Evolutionary conservation across 2,888 invertebrate genomes (phyloP).

Genomic region (Xestia sexstrigata): DNA sequence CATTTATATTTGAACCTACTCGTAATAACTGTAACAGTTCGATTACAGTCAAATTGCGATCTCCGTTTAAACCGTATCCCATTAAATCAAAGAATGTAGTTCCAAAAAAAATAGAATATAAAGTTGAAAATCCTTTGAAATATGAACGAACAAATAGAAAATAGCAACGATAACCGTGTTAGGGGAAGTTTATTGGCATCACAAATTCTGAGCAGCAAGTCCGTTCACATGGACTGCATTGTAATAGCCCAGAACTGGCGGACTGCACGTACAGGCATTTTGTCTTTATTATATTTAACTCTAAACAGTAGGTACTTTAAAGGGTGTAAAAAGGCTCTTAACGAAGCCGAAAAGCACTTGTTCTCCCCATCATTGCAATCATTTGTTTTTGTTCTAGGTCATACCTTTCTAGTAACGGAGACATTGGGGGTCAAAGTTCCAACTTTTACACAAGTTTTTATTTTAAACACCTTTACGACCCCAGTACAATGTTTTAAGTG

Average conservation of each 20-base stretch:
- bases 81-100: conserved; percentile 10
- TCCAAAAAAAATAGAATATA: background rate
- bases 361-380: no score
- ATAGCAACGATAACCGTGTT: conserved; percentile 74
- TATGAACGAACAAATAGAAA: conserved; percentile 41
- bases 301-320: conserved; percentile 9
- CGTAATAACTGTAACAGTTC: conserved; percentile 12
- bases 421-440: no score
- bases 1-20: background rate
- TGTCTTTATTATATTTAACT: conserved; percentile 69
- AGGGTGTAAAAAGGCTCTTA: no score
- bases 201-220: conserved; percentile 80
- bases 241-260: conserved; percentile 76
- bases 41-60: conserved; percentile 4
- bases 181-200: conserved; percentile 77
- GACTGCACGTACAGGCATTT: conserved; percentile 78
- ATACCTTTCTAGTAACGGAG: no score
- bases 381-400: no score
- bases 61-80: background rate
- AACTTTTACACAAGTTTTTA: no score
- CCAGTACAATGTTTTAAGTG: no score
- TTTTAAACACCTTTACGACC: no score
- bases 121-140: conserved; percentile 16
- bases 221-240: conserved; percentile 82
- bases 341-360: no score